These are phyloP conservation scores for Bombus polaris DNA, from an alignment of 1,140 invertebrate genomes.

Conservation along the genomic window DNA sequence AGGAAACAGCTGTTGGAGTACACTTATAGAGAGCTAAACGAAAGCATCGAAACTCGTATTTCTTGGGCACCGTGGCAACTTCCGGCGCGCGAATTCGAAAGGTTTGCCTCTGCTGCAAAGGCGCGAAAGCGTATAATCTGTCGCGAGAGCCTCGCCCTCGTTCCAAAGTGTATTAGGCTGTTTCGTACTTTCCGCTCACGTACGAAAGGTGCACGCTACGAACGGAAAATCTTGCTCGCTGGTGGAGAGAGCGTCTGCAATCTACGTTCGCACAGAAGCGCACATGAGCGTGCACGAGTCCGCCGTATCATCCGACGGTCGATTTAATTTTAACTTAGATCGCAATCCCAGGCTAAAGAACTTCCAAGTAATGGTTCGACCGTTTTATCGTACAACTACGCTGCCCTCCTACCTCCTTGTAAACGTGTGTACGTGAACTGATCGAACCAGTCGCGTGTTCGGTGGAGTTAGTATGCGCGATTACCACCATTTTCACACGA, in stretches of 20 bases:
- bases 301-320: slow-evolving; percentile 44
- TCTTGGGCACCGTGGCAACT: not conserved
- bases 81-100: not conserved
- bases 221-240: slow-evolving; percentile 46
- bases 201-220: slow-evolving; percentile 31
- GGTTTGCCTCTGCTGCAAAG: not conserved
- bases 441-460: slow-evolving; percentile 21
- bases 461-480: not conserved
- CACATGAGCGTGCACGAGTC: not conserved
- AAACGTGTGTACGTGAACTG: slow-evolving; percentile 22
- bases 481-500: slow-evolving; percentile 19
- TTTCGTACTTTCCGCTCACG: slow-evolving; percentile 58
- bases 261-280: not conserved
- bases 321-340: slow-evolving; percentile 66
- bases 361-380: not conserved
- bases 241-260: not conserved
- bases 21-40: not conserved
- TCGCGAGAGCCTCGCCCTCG: not conserved
- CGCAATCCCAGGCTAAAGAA: slow-evolving; percentile 35
- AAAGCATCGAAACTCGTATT: not conserved
- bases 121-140: not conserved
- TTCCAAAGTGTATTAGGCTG: slow-evolving; percentile 40
- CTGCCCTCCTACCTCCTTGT: not conserved
- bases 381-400: slow-evolving; percentile 43
- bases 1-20: not conserved